These are phyloP conservation scores for Oxyruncus cristatus DNA, from an alignment of 2,113 vertebrate genomes.

Conservation along the genomic window DNA sequence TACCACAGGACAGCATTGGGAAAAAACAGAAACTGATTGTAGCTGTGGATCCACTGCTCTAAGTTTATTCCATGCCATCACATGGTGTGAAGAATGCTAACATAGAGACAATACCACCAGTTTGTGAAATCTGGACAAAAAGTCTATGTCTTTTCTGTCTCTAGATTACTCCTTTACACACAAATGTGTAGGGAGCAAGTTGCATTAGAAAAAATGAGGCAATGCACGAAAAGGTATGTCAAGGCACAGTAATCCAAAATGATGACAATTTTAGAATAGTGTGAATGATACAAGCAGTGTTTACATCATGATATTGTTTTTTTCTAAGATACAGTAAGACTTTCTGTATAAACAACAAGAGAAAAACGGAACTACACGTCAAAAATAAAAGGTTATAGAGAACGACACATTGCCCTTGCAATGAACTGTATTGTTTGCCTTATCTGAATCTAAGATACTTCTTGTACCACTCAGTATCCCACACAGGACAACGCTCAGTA, in stretches of 20 bases:
- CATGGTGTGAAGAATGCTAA: neutral
- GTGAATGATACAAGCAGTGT: neutral
- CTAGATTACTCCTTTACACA: neutral
- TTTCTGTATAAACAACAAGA: neutral
- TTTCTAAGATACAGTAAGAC: neutral
- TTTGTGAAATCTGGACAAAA: neutral
- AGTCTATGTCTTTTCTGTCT: neutral
- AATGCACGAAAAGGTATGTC: neutral
- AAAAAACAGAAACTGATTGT: neutral
- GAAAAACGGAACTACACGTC: neutral
- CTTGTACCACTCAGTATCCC: neutral
- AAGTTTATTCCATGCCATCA: neutral
- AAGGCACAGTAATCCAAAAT: neutral
- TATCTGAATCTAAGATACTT: neutral
- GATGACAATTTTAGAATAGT: neutral
- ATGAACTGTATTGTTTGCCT: neutral
- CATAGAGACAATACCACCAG: fast-evolving
- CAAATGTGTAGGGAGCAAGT: neutral
- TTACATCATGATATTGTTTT: neutral
- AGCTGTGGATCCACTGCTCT: neutral
- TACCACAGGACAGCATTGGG: neutral
- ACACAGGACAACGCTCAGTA: neutral
- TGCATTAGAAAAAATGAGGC: neutral
- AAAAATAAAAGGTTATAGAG: conserved; percentile 13
- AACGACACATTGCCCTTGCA: neutral